phyloP scores from a whole-genome alignment of 2,888 invertebrate genomes.

The Anarsia innoxiella region DNA sequence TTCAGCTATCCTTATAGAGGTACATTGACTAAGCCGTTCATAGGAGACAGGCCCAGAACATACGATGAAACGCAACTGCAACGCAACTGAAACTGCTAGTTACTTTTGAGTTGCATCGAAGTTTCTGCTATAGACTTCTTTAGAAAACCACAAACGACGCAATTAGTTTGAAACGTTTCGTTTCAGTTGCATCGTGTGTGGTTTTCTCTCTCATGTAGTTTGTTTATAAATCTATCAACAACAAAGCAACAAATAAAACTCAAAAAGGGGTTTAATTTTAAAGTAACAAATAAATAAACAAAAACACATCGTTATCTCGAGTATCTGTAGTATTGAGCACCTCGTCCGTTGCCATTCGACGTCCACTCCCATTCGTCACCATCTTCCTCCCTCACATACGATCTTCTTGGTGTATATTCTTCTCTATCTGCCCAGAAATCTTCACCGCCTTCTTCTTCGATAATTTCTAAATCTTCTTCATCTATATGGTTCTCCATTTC shows the following conservation, averaged over 20 bases:
- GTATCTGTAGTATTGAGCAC: constrained; percentile 58
- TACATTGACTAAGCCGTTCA: too few relatives aligned
- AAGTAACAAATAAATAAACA: constrained; percentile 24
- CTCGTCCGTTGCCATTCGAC: constrained; percentile 32
- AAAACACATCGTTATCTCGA: constrained; percentile 45
- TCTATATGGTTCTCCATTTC: constrained; percentile 35
- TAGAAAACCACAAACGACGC: too few relatives aligned
- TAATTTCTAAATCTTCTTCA: constrained; percentile 50
- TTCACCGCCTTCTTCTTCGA: constrained; percentile 60
- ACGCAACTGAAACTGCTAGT: too few relatives aligned
- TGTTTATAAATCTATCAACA: too few relatives aligned
- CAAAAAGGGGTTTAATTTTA: constrained; percentile 21
- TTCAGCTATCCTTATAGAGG: too few relatives aligned
- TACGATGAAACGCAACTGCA: too few relatives aligned
- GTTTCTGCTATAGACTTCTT: too few relatives aligned
- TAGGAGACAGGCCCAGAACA: too few relatives aligned
- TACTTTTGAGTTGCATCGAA: too few relatives aligned
- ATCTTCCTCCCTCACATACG: constrained; percentile 40
- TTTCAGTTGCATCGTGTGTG: too few relatives aligned
- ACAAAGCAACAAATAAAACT: constrained; percentile 1
- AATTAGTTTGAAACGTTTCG: too few relatives aligned
- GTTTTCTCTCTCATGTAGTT: too few relatives aligned
- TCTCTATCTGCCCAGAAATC: constrained; percentile 49
- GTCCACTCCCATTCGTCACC: constrained; percentile 71
- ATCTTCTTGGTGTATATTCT: constrained; percentile 32